phyloP scores from a whole-genome alignment of 1,140 invertebrate genomes.

The Zaprionus kolodkinae region DNA sequence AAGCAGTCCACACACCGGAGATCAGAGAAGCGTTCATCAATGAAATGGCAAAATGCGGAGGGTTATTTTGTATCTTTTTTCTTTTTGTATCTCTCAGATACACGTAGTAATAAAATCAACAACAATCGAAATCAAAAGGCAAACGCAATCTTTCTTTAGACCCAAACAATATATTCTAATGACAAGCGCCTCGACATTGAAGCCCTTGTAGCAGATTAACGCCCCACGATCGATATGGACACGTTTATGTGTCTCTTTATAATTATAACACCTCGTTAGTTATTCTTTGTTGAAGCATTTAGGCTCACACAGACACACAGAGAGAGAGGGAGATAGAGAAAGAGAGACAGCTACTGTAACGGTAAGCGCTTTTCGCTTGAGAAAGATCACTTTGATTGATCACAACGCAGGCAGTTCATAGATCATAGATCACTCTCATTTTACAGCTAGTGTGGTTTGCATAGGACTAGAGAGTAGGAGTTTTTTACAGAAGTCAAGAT shows the following conservation, averaged over 20 bases:
- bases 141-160: constrained; percentile 17
- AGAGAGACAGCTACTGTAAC: neutral
- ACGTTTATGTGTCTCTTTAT: constrained; percentile 56
- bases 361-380: constrained; percentile 3
- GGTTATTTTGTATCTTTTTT: constrained; percentile 38
- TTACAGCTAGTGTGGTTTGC: constrained; percentile 9
- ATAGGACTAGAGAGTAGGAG: too few relatives aligned
- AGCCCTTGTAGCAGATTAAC: constrained; percentile 71
- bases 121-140: constrained; percentile 36
- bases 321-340: neutral
- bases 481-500: neutral
- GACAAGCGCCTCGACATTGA: constrained; percentile 61
- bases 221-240: constrained; percentile 32
- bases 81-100: constrained; percentile 55
- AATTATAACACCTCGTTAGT: constrained; percentile 83
- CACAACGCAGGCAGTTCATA: neutral
- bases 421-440: neutral
- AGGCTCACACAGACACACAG: constrained; percentile 35
- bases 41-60: constrained; percentile 67
- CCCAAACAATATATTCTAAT: constrained; percentile 78
- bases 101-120: constrained; percentile 72
- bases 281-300: constrained; percentile 75
- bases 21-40: constrained; percentile 44
- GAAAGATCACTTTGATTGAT: constrained; percentile 28
- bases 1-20: neutral